Conservation (phyloP, 2,888 invertebrate species). For the Helicoverpa assulta region DNA sequence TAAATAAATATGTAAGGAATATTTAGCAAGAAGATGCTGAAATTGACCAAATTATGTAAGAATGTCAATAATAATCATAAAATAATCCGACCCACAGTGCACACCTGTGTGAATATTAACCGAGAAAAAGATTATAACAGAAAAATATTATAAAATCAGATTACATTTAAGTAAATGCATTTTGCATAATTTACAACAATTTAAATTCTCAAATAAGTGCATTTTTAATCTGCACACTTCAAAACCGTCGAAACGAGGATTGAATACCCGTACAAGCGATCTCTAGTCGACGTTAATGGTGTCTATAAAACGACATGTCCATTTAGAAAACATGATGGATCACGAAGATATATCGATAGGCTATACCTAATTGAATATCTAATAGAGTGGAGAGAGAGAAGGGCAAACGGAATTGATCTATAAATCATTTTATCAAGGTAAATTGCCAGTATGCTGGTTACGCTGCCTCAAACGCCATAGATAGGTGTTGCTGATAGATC, state of each 20-base stretch:
- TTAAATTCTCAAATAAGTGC: background rate
- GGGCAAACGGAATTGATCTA: conserved; percentile 34
- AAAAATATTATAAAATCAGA: conserved; percentile 33
- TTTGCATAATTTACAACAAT: conserved; percentile 7
- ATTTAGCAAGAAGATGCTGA: conserved; percentile 13
- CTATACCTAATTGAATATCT: conserved; percentile 44
- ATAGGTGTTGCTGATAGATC: background rate
- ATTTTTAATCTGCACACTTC: background rate
- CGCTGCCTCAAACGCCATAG: background rate
- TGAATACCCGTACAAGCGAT: background rate
- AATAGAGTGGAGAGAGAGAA: conserved; percentile 19
- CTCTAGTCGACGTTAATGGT: conserved; percentile 2
- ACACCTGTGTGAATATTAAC: conserved; percentile 18
- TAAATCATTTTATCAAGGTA: conserved; percentile 23
- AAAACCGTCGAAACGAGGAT: too few relatives aligned
- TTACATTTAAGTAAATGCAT: conserved; percentile 17
- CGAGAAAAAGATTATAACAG: conserved; percentile 7
- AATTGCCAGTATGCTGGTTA: background rate
- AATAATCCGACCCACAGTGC: background rate
- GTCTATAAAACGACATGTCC: conserved; percentile 16
- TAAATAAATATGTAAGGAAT: background rate
- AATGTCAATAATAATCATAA: conserved; percentile 1
- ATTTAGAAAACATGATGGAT: conserved; percentile 29
- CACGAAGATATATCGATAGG: conserved; percentile 7
- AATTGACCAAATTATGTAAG: conserved; percentile 4